Base-by-base conservation (phyloP, 2,113 vertebrate genomes). In the Marcusenius ussheri region DNA sequence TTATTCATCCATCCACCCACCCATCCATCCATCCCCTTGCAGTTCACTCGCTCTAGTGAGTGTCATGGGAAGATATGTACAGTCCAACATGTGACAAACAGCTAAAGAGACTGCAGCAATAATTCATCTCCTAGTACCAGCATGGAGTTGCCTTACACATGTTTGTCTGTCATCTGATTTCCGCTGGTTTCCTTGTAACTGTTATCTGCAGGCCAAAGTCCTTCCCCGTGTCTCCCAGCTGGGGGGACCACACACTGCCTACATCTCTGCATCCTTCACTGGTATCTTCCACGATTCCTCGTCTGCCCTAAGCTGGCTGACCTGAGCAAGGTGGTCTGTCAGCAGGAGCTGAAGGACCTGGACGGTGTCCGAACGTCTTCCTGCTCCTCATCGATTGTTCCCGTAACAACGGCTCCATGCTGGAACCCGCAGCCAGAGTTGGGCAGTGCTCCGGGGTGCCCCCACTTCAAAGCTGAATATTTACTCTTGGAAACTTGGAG, bases 401-500 rank as follows among this genome's bases (percentile, higher is more conserved):
- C 98, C 97, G 98, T 98, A 99, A 99, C 96, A 98, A 97, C 97
- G 97, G 97, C 97, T 97, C 94, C 97, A 96, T 96, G 96, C 96
- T 97, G 95, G 97, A 98, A 98, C 97, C 98, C 97, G 97, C 96
- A 97, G 97, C 97, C 97, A 96, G 97, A 97, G 96, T 97, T 96
- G 97, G 96, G 96, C 97, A 98, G 97, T 97, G 97, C 97, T 98
- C 97, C 97, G 95, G 97, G 97, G 96, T 97, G 97, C 94, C 95
- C 95, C 95, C 96, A 97, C 98, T 98, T 99, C 98, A 98, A 97
- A 98, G 98, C 97, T 98, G 97, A 97, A 98, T 98, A 98, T 99
- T 99, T 99, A 99, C 98, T 98, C 97, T 98, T 97, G 97, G 97
- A 98, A 98, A 98, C 98, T 97, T 98, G 98, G 98, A 96, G 96